phyloP scores from a whole-genome alignment of 2,888 invertebrate genomes.

The Nebria brevicollis region DNA sequence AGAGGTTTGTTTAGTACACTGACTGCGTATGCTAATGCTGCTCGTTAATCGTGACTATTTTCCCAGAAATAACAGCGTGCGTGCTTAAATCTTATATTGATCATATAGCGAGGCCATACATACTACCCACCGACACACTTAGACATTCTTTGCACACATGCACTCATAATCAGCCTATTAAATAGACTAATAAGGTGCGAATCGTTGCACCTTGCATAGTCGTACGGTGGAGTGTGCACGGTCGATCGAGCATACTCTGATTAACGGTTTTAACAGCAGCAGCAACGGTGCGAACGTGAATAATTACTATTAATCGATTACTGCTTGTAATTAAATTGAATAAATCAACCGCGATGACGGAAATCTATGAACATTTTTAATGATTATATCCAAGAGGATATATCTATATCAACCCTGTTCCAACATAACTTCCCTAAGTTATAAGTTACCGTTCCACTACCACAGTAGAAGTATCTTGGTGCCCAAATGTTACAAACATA shows the following conservation, averaged over 20 bases:
- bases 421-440: neutral
- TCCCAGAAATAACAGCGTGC: neutral
- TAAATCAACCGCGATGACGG: conserved; percentile 28
- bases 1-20: too few relatives aligned
- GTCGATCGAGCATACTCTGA: neutral
- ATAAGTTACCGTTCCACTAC: too few relatives aligned
- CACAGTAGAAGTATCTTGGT: too few relatives aligned
- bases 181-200: conserved; percentile 4
- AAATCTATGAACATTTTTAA: conserved; percentile 38
- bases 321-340: conserved; percentile 39
- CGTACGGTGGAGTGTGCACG: neutral
- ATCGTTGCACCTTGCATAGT: conserved; percentile 8
- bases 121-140: neutral
- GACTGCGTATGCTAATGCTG: neutral
- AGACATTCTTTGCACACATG: too few relatives aligned
- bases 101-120: neutral
- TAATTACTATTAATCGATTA: conserved; percentile 44
- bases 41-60: conserved; percentile 15
- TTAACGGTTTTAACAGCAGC: conserved; percentile 15
- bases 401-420: neutral
- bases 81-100: neutral
- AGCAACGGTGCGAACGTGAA: conserved; percentile 31
- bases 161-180: too few relatives aligned
- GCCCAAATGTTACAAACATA: too few relatives aligned
- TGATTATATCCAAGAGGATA: conserved; percentile 11